phyloP scores from a whole-genome alignment of 2,797 vertebrate genomes.

The Enteromius thamalakanensis region DNA sequence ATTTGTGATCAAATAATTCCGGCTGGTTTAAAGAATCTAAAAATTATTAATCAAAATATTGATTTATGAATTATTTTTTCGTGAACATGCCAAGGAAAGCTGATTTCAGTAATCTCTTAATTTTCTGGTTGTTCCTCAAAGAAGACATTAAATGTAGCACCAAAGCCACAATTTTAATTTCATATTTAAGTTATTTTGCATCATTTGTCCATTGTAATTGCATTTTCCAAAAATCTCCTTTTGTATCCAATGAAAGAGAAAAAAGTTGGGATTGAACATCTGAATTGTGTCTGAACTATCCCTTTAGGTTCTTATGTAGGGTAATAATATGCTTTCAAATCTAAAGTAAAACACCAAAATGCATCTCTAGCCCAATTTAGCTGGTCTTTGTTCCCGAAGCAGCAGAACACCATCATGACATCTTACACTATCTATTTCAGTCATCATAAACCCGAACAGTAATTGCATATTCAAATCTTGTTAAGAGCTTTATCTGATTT shows the following conservation, averaged over 20 bases:
- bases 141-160: background rate
- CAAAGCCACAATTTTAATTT: background rate
- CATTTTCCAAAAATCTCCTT: background rate
- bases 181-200: background rate
- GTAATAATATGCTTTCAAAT: conserved; percentile 11
- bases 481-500: conserved; percentile 72
- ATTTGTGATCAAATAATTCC: background rate
- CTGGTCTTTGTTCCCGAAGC: conserved; percentile 16
- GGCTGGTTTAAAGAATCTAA: background rate
- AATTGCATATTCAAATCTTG: conserved; percentile 72
- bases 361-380: conserved; percentile 16
- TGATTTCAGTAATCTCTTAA: background rate
- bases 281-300: background rate
- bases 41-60: background rate
- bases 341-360: conserved; percentile 25
- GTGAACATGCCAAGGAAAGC: background rate
- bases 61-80: background rate
- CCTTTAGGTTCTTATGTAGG: background rate
- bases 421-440: conserved; percentile 65
- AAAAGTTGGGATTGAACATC: background rate
- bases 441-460: conserved; percentile 59
- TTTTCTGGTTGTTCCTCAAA: background rate
- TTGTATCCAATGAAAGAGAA: background rate
- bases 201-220: background rate
- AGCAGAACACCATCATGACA: conserved; percentile 52